Base-by-base conservation (phyloP, 2,797 vertebrate genomes). In the Coracias cyanogaster region DNA sequence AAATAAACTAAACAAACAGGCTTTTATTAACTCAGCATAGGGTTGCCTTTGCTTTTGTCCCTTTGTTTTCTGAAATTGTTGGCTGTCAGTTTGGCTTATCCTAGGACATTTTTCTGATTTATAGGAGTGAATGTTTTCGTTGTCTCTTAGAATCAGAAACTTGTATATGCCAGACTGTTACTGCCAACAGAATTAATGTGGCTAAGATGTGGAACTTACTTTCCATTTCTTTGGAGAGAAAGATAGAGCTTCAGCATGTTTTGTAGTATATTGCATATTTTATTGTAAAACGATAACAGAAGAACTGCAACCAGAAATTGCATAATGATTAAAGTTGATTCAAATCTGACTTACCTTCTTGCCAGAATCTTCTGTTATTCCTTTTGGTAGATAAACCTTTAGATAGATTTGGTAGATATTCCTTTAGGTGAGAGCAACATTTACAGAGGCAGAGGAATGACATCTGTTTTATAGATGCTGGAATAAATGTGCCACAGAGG, bases 401-500 rank as follows among this genome's bases (percentile, higher is more conserved):
- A n/a, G n/a, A n/a, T n/a, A n/a, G n/a, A n/a, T n/a, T n/a, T n/a
- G n/a, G n/a, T n/a, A n/a, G n/a, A n/a, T n/a, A n/a, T n/a, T n/a
- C n/a, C n/a, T n/a, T n/a, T n/a, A 67, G 67, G 81, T 73, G 78
- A 58, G 33, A 76, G 43, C 18, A 41, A 7, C 37, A 58, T 80
- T 86, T 73, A 37, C 35, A 84, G 66, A 67, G 60, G 37, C 3
- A 7, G 55, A 89, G 62, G 62, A 88, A 62, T 84, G 91, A 73
- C 80, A 94, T 91, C 85, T 96, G 71, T 80, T 96, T 77, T 61
- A 35, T 60, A 90, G 93, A 87, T 71, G 67, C 67, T 87, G 58
- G 74, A 94, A 92, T 87, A 95, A 95, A 91, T 85, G 43, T 18
- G 14, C 80, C 93, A 93, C 66, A 73, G 61, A 96, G 54, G 82